Evolutionary conservation across 2,888 invertebrate genomes (phyloP).

Genomic region (Parnassius apollo): DNA sequence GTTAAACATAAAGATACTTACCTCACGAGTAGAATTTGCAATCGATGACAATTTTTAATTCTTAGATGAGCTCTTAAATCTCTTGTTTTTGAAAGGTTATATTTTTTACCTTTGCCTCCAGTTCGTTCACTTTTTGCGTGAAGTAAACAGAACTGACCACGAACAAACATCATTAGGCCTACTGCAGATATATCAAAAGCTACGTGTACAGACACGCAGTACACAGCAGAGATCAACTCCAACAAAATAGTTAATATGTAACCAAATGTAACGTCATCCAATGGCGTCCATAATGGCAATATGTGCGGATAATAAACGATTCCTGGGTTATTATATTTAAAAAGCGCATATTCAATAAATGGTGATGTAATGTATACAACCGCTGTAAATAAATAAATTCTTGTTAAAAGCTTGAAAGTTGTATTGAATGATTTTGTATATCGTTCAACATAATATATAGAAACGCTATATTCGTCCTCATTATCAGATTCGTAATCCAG

Average conservation of each 20-base stretch:
- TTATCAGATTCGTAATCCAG: constrained; percentile 40
- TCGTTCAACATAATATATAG: constrained; percentile 31
- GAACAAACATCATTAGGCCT: constrained; percentile 61
- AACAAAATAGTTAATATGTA: constrained; percentile 45
- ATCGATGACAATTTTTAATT: constrained; percentile 52
- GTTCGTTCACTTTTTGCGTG: constrained; percentile 49
- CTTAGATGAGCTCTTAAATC: constrained; percentile 52
- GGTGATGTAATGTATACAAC: constrained; percentile 53
- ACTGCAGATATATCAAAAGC: constrained; percentile 56
- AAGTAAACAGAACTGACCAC: constrained; percentile 56
- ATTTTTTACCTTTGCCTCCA: constrained; percentile 47
- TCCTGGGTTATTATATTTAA: constrained; percentile 32
- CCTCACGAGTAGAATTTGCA: constrained; percentile 48
- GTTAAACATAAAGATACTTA: constrained; percentile 38
- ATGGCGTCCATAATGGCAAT: constrained; percentile 55
- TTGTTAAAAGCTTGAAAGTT: constrained; percentile 41
- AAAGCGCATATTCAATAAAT: constrained; percentile 50
- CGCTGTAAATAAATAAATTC: constrained; percentile 50
- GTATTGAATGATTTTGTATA: constrained; percentile 48
- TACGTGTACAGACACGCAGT: constrained; percentile 53
- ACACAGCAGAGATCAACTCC: constrained; percentile 51
- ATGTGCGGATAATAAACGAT: constrained; percentile 49
- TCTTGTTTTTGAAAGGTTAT: constrained; percentile 37
- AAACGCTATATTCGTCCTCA: constrained; percentile 37
- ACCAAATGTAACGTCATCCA: constrained; percentile 42